A percentile compares a stretch with the other conserved stretches of the same genome.
These are phyloP conservation scores for Ariopsis seemanni DNA, from an alignment of 2,113 vertebrate genomes.

Conservation along the genomic window DNA sequence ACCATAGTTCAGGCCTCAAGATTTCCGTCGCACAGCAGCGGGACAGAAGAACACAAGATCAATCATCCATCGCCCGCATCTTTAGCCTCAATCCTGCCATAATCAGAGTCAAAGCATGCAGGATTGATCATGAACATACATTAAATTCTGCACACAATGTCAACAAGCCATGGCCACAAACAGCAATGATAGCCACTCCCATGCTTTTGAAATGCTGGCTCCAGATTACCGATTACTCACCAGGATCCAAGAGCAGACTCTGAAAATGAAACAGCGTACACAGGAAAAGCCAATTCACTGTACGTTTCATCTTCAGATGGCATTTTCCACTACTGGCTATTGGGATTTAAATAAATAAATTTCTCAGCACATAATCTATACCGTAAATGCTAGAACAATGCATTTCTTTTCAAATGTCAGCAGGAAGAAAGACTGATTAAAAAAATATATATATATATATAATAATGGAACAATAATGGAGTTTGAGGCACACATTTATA, in stretches of 20 bases:
- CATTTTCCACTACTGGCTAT: neutral
- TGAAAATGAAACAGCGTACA: neutral
- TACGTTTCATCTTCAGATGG: neutral
- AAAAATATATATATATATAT: too few relatives aligned
- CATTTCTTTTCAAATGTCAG: neutral
- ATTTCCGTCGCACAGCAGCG: neutral
- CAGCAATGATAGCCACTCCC: constrained; percentile 1
- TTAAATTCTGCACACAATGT: constrained; percentile 39
- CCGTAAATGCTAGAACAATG: neutral
- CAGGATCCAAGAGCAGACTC: constrained; percentile 14
- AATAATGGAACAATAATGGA: neutral
- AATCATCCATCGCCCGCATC: constrained; percentile 48
- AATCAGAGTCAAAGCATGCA: constrained; percentile 53
- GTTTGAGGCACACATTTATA: neutral
- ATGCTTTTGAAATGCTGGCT: constrained; percentile 1
- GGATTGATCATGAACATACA: constrained; percentile 27
- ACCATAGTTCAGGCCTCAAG: constrained; percentile 2
- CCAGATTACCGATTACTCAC: neutral
- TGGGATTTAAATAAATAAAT: neutral
- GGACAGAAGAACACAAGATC: constrained; percentile 22
- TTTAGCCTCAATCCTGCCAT: constrained; percentile 59
- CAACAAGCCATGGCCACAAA: constrained; percentile 26
- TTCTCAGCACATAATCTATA: neutral
- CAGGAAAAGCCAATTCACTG: neutral
- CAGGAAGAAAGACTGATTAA: neutral